Base-by-base conservation (phyloP, 2,888 invertebrate genomes). In the Diadegma fenestrale region DNA sequence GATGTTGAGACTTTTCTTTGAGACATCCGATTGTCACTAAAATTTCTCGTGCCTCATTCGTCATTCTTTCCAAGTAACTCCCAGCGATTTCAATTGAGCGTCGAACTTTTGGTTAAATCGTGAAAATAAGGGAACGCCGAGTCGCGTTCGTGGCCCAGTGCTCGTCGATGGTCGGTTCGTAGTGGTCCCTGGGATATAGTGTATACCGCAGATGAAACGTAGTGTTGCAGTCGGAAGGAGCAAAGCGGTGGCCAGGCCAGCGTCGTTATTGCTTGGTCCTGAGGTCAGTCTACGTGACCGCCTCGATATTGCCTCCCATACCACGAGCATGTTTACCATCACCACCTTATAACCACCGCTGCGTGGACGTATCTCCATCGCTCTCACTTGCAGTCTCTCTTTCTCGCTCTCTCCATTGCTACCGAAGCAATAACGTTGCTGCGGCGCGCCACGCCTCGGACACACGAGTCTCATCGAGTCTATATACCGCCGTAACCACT, bases 251-350 rank as follows among this genome's bases (percentile, higher is more conserved):
- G 81, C 82, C 87, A 82, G 73, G 80, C 80, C 63, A 84, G 85
- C 89, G 89, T 91, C 92, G 92, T 93, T 93, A 93, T 93, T 93
- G 92, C 93, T 90, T 90, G 90, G 88, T 91, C 91, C 92, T 92
- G 93, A 93, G 93, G 93, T 94, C 93, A 93, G 93, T 93, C 93
- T 93, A 93, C 93, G 93, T 93, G 93, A 93, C 92, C 91, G 90
- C 90, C 88, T 92, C 91, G 92, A 93, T 93, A 93, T 93, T 93
- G 92, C 92, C 89, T 88, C 89, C 86, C 90, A 87, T 88, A 90
- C 90, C 89, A 89, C 86, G 88, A 88, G 89, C 88, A 88, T 68
- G 80, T 82, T 79, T 89, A 90, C 90, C 91, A 89, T 90, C 90
- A 88, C 90, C 89, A 90, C 88, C 90, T 88, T 87, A 88, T 89